These are phyloP conservation scores for Telenomus remus DNA, from an alignment of 1,140 invertebrate genomes.

Conservation along the genomic window DNA sequence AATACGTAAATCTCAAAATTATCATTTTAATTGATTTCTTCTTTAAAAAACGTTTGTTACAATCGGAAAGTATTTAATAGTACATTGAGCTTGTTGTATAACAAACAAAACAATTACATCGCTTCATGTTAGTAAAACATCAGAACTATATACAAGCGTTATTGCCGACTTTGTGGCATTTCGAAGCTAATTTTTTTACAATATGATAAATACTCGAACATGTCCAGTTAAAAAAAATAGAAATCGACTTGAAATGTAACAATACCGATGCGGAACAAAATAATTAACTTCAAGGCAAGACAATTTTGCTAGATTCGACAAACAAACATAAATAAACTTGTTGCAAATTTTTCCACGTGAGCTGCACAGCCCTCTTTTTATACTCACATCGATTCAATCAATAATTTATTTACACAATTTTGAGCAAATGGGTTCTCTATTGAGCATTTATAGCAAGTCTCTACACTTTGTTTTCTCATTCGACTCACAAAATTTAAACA, in stretches of 20 bases:
- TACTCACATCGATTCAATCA: background rate
- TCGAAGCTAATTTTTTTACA: constrained; percentile 17
- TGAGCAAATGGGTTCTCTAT: constrained; percentile 35
- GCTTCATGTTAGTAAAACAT: constrained; percentile 40
- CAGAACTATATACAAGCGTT: constrained; percentile 38
- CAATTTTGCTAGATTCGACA: too few relatives aligned
- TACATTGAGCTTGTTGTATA: constrained; percentile 48
- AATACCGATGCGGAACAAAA: too few relatives aligned
- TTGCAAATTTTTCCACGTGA: constrained; percentile 2
- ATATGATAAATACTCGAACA: background rate
- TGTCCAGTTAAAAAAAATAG: too few relatives aligned
- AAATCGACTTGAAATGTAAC: too few relatives aligned
- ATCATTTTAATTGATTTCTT: constrained; percentile 7
- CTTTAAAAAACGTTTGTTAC: constrained; percentile 33
- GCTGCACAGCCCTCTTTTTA: constrained; percentile 33
- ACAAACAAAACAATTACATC: constrained; percentile 35
- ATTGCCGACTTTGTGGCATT: constrained; percentile 6
- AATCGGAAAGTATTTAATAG: constrained; percentile 49
- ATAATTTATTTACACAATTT: constrained; percentile 43
- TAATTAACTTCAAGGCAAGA: too few relatives aligned
- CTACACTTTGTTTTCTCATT: background rate
- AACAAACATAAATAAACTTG: too few relatives aligned
- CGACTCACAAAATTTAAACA: too few relatives aligned
- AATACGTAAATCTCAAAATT: too few relatives aligned
- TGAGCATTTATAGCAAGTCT: constrained; percentile 24